Evolutionary conservation across 2,113 vertebrate species (phyloP), one percentile per base, ranked within the genome.

Genomic region (Oenanthe melanoleuca): DNA sequence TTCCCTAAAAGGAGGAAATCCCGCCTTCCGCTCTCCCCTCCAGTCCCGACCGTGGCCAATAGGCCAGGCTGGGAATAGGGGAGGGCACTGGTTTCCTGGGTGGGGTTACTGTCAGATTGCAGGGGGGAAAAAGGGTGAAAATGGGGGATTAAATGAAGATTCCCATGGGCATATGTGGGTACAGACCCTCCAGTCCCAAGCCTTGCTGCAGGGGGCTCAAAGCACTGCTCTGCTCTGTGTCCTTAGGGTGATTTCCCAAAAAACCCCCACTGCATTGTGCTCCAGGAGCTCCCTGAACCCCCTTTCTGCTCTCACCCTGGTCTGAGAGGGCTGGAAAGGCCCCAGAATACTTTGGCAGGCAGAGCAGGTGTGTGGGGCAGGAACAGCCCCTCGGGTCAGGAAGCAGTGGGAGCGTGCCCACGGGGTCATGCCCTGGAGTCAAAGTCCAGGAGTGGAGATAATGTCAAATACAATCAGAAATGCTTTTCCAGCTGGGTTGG

Each of bases 351-450:
- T 40, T 25, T 18, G 38, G 1, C 23, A 24, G 78, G 38, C 7
- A 8, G 38, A 53, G 22, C 2, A 4, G 28, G 5, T 0, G 14
- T 5, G n/a, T 2, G 13, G 49, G 57, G 49, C 45, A 37, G 69
- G 73, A 40, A 1, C 31, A 5, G 7, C 38, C 63, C 49, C 31
- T 59, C 17, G 7, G 42, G 31, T 8, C 28, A 18, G 64, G 73
- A 4, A 24, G 33, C 26, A 9, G 19, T 2, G 50, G 29, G 38
- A 56, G 14, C 33, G 8, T 18, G 56, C 26, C 5, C 6, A 5
- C 1, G 1, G n/a, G 24, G 47, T 4, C 1, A 0, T 15, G 40
- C 16, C 26, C 3, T 1, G 6, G n/a, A 45, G n/a, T 4, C 45
- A 11, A 65, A 72, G 60, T 61, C 69, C 61, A 2, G 2, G 29